phyloP scores from a whole-genome alignment of 2,797 vertebrate species.

The Scarus forsteni region DNA sequence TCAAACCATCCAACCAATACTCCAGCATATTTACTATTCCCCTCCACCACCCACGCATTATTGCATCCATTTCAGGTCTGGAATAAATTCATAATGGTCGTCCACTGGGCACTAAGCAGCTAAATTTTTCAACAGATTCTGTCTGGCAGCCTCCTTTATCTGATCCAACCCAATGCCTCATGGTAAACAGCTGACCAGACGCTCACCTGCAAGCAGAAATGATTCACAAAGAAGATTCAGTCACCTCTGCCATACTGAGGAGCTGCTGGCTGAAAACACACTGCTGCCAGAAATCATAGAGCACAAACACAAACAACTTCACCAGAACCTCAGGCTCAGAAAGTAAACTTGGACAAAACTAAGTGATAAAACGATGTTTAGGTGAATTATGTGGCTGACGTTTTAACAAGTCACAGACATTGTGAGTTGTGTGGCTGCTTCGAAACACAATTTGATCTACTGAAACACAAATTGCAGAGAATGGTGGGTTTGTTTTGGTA shows the following conservation, averaged over 20 bases:
- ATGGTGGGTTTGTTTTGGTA: no score
- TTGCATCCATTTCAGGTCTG: slow-evolving; percentile 1
- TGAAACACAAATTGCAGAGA: no score
- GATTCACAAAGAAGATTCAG: slow-evolving; percentile 35
- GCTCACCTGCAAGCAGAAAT: slow-evolving; percentile 29
- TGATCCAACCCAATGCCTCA: slow-evolving; percentile 17
- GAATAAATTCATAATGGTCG: slow-evolving; percentile 8
- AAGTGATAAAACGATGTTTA: not conserved
- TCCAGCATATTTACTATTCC: slow-evolving; percentile 1
- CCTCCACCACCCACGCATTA: slow-evolving; percentile 1
- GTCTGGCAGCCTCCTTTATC: slow-evolving; percentile 12
- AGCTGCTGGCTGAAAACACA: slow-evolving; percentile 26
- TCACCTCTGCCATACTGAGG: slow-evolving; percentile 25
- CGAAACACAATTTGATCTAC: not conserved
- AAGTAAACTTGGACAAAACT: not conserved
- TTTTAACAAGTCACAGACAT: not conserved
- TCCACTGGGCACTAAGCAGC: not conserved
- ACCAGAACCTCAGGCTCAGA: slow-evolving; percentile 9
- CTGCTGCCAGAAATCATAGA: slow-evolving; percentile 4
- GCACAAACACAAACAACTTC: slow-evolving; percentile 10
- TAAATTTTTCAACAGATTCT: slow-evolving; percentile 13
- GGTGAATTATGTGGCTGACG: not conserved
- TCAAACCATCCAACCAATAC: not conserved
- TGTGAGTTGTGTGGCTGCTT: not conserved
- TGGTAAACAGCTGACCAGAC: slow-evolving; percentile 30